Conservation (phyloP, 1,140 invertebrate species). For the Penaeus indicus region DNA sequence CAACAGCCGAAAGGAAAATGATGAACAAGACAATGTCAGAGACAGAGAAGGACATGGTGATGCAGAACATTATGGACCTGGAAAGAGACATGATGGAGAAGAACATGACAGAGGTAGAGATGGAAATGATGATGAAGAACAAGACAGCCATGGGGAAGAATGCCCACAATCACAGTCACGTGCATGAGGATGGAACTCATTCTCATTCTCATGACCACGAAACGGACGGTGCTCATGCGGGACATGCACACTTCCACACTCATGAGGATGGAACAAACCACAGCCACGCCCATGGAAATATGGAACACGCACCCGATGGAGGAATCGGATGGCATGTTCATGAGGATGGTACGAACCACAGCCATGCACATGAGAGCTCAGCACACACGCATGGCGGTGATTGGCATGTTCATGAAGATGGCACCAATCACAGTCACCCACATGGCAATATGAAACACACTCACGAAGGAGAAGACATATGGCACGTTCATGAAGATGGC, state of each 20-base stretch:
- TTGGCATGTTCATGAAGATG: constrained; percentile 8
- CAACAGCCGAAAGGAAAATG: background rate
- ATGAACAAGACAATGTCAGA: constrained; percentile 8
- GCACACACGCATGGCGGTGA: constrained; percentile 29
- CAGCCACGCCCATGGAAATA: constrained; percentile 41
- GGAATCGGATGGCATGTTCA: constrained; percentile 4
- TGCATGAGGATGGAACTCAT: background rate
- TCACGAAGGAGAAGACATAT: background rate
- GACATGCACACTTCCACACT: constrained; percentile 40
- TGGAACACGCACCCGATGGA: constrained; percentile 2
- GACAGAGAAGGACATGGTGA: constrained; percentile 1
- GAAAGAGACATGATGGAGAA: constrained; percentile 31
- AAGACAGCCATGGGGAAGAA: constrained; percentile 4
- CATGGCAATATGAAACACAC: constrained; percentile 10
- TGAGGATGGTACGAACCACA: constrained; percentile 20
- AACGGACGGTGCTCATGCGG: constrained; percentile 8
- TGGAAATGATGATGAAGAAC: constrained; percentile 22
- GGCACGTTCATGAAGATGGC: constrained; percentile 35
- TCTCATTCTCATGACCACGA: constrained; percentile 1
- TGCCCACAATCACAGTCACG: background rate
- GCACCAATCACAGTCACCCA: constrained; percentile 23
- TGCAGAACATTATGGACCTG: constrained; percentile 15
- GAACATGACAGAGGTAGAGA: constrained; percentile 24
- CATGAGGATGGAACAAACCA: constrained; percentile 46
- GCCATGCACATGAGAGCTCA: background rate